These are phyloP conservation scores for Sinocyclocheilus grahami DNA, from an alignment of 2,113 vertebrate genomes.

Conservation along the genomic window DNA sequence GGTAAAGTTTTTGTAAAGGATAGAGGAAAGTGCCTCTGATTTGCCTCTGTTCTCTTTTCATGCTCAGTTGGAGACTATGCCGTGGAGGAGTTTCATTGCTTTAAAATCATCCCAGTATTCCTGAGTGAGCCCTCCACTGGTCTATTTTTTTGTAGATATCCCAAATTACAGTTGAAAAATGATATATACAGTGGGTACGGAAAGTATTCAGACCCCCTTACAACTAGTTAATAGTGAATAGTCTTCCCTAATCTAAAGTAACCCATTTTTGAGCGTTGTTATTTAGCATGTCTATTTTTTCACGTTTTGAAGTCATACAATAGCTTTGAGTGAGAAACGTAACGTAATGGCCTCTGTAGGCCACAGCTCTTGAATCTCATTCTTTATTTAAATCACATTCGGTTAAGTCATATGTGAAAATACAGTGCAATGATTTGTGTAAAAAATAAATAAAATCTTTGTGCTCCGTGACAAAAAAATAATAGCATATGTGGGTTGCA, in stretches of 20 bases:
- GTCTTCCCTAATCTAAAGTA: too few species aligned
- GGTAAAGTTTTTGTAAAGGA: constrained; percentile 58
- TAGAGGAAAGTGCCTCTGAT: constrained; percentile 19
- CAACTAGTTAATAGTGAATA: too few species aligned
- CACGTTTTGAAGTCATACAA: too few species aligned
- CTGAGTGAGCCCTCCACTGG: not conserved
- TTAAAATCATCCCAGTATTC: not conserved
- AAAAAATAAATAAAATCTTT: not conserved
- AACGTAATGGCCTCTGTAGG: not conserved
- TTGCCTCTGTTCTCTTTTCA: constrained; percentile 45
- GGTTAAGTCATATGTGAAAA: not conserved
- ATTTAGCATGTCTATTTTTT: too few species aligned
- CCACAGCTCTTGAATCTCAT: not conserved
- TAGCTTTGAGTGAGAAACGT: too few species aligned
- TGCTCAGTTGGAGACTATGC: constrained; percentile 46
- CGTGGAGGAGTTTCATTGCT: constrained; percentile 19
- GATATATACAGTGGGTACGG: too few species aligned
- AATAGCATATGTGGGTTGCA: too few species aligned
- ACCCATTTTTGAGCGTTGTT: too few species aligned
- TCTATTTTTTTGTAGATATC: not conserved
- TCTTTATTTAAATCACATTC: not conserved
- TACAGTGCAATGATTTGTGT: not conserved
- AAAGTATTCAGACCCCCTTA: too few species aligned
- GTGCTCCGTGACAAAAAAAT: not conserved
- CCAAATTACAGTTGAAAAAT: not conserved